Conservation (phyloP, 2,888 invertebrate species). For the Pandemis cinnamomeana region DNA sequence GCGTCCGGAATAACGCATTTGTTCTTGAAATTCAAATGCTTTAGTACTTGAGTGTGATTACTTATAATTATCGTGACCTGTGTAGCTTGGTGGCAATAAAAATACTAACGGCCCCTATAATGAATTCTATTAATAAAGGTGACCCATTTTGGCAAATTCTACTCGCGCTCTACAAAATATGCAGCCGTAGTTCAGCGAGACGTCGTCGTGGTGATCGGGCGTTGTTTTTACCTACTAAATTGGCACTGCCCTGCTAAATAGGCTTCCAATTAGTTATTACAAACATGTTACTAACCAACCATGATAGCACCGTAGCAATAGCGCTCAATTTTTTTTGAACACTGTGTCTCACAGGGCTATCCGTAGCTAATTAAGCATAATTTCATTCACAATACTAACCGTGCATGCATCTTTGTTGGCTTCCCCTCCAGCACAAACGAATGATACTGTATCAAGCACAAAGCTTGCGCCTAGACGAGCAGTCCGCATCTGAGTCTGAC, state of each 20-base stretch:
- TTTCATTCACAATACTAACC: conserved; percentile 71
- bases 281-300: conserved; percentile 15
- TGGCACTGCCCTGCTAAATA: background rate
- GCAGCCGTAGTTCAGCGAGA: background rate
- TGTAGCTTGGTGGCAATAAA: too few species aligned
- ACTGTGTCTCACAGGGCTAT: background rate
- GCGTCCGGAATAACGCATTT: too few species aligned
- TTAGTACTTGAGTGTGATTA: too few species aligned
- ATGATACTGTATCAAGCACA: conserved; percentile 86
- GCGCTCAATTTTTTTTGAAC: conserved; percentile 10
- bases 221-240: background rate
- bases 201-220: background rate
- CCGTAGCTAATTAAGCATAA: background rate
- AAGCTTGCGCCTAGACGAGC: conserved; percentile 88
- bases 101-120: too few species aligned
- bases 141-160: too few species aligned
- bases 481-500: conserved; percentile 85
- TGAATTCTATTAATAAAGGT: too few species aligned
- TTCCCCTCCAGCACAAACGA: conserved; percentile 92
- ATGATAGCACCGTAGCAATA: conserved; percentile 19
- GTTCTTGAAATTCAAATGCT: too few species aligned
- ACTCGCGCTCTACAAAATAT: too few species aligned
- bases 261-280: conserved; percentile 7
- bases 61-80: too few species aligned
- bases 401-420: conserved; percentile 91